These are phyloP conservation scores for Pangasius larnaudii DNA, from an alignment of 2,797 vertebrate species.

Conservation along the genomic window DNA sequence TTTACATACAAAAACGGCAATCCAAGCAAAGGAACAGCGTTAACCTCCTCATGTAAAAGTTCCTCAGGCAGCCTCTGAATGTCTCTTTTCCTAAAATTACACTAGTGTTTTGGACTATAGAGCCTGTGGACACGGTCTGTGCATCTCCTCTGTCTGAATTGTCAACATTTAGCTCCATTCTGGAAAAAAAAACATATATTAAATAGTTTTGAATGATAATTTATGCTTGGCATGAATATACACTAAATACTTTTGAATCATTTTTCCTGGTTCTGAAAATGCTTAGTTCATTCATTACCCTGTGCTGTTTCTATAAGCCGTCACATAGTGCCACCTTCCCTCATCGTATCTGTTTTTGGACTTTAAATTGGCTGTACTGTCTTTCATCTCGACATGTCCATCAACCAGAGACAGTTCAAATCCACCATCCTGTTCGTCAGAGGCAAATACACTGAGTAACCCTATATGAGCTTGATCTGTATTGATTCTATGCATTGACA, in stretches of 20 bases:
- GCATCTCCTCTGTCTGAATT: conserved; percentile 51
- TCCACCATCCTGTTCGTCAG: conserved; percentile 32
- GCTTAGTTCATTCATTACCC: conserved; percentile 52
- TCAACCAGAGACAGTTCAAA: conserved; percentile 63
- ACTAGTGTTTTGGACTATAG: background rate
- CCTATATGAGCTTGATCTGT: background rate
- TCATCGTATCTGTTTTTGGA: conserved; percentile 63
- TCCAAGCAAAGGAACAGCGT: background rate
- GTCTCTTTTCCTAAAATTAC: conserved; percentile 38
- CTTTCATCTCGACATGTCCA: conserved; percentile 62
- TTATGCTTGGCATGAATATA: background rate
- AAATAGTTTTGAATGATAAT: background rate
- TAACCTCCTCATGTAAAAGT: conserved; percentile 68
- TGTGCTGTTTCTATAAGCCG: conserved; percentile 53
- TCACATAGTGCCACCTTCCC: conserved; percentile 70
- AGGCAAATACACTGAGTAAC: conserved; percentile 28
- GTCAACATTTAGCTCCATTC: conserved; percentile 67
- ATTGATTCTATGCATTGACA: background rate
- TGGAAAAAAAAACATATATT: conserved; percentile 33
- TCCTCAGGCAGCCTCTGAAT: conserved; percentile 62
- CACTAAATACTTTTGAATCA: background rate
- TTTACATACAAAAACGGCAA: background rate
- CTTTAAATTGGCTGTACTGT: conserved; percentile 53
- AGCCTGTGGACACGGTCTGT: background rate
- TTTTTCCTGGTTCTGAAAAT: background rate